phyloP scores from a whole-genome alignment of 1,140 invertebrate species.

The Cotesia vestalis region DNA sequence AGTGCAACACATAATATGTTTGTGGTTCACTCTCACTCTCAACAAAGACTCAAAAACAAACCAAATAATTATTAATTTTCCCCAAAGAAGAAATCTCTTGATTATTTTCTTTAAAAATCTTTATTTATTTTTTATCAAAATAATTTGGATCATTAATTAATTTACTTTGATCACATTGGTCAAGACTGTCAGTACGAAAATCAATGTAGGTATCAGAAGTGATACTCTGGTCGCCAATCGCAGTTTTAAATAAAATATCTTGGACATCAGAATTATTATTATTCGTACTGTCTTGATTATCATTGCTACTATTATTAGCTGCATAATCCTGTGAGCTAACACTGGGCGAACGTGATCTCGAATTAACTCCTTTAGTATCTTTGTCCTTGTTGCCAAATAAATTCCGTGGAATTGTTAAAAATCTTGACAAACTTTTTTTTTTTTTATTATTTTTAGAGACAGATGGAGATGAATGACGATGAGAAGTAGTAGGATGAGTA shows the following conservation, averaged over 20 bases:
- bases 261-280: constrained; percentile 33
- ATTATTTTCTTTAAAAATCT: background rate
- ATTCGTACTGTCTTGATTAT: constrained; percentile 29
- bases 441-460: constrained; percentile 43
- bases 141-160: background rate
- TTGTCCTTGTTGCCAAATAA: constrained; percentile 49
- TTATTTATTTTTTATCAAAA: background rate
- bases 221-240: background rate
- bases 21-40: too few species aligned
- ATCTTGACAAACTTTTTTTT: constrained; percentile 56
- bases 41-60: too few species aligned
- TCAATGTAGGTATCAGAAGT: constrained; percentile 38
- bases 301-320: background rate
- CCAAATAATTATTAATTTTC: too few species aligned
- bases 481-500: constrained; percentile 21
- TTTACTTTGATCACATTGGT: constrained; percentile 28
- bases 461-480: constrained; percentile 33
- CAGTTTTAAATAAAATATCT: constrained; percentile 29
- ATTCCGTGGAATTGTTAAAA: constrained; percentile 57
- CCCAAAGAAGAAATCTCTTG: background rate
- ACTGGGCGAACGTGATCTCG: constrained; percentile 51
- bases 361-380: constrained; percentile 35
- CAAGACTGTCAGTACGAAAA: constrained; percentile 38
- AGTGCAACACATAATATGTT: too few species aligned
- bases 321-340: constrained; percentile 32